These are phyloP conservation scores for Zapornia atra DNA, from an alignment of 2,113 vertebrate genomes.

Conservation along the genomic window DNA sequence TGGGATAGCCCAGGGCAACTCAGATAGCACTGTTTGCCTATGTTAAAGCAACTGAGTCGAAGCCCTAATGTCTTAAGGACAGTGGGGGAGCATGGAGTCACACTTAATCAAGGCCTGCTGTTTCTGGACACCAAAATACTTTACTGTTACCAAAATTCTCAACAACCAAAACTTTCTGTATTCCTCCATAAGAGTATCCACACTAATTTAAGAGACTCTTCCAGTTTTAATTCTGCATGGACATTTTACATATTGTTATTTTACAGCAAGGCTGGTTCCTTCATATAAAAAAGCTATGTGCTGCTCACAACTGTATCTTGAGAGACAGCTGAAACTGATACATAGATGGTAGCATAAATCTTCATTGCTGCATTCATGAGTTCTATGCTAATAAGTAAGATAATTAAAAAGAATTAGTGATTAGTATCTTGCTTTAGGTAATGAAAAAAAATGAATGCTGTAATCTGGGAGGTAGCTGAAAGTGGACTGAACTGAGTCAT, in stretches of 20 bases:
- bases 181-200: background rate
- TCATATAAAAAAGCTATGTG: background rate
- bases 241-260: background rate
- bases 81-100: accelerated
- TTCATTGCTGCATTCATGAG: background rate
- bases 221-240: background rate
- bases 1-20: background rate
- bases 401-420: constrained; percentile 15
- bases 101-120: background rate
- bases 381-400: background rate
- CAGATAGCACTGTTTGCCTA: background rate
- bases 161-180: background rate
- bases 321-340: background rate
- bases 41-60: background rate
- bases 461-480: background rate
- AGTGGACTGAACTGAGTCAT: background rate
- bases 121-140: background rate
- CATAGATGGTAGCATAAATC: background rate
- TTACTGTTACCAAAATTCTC: background rate
- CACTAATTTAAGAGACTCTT: background rate
- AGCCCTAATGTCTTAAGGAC: background rate
- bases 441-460: background rate
- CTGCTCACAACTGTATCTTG: background rate
- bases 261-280: background rate
- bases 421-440: background rate